A percentile compares a stretch with the other conserved stretches of the same genome.
These are phyloP conservation scores for Potamilus streckersoni DNA, from an alignment of 1,140 invertebrate species.

Conservation along the genomic window DNA sequence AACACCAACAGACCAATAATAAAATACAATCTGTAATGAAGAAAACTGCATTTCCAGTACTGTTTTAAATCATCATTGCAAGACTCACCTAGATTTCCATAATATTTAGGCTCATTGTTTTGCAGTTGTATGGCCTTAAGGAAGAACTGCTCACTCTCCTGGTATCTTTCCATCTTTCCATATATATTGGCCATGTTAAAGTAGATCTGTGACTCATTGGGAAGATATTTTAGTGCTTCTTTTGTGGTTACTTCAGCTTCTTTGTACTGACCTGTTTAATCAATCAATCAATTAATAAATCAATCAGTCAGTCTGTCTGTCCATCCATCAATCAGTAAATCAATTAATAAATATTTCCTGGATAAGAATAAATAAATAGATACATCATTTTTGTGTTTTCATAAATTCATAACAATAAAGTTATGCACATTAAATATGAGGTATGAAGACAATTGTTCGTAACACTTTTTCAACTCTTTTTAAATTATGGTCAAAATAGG, in stretches of 20 bases:
- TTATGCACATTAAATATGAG: background rate
- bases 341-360: background rate
- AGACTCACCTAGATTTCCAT: slow-evolving; percentile 84
- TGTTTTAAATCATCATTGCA: background rate
- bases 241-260: slow-evolving; percentile 78
- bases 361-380: background rate
- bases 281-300: slow-evolving; percentile 6
- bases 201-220: slow-evolving; percentile 77
- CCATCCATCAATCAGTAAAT: slow-evolving; percentile 1
- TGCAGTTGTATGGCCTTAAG: slow-evolving; percentile 79
- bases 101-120: slow-evolving; percentile 78
- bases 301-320: background rate
- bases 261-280: slow-evolving; percentile 72
- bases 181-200: slow-evolving; percentile 90
- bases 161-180: slow-evolving; percentile 83
- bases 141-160: slow-evolving; percentile 85
- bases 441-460: too few relatives aligned
- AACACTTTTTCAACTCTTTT: too few relatives aligned
- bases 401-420: background rate
- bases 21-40: background rate
- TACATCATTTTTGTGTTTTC: background rate
- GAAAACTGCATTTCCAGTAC: background rate
- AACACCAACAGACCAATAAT: background rate
- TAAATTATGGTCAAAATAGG: too few relatives aligned
- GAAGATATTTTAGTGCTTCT: slow-evolving; percentile 77